Conservation (phyloP, 1,140 invertebrate genomes). For the Vollenhovia emeryi region DNA sequence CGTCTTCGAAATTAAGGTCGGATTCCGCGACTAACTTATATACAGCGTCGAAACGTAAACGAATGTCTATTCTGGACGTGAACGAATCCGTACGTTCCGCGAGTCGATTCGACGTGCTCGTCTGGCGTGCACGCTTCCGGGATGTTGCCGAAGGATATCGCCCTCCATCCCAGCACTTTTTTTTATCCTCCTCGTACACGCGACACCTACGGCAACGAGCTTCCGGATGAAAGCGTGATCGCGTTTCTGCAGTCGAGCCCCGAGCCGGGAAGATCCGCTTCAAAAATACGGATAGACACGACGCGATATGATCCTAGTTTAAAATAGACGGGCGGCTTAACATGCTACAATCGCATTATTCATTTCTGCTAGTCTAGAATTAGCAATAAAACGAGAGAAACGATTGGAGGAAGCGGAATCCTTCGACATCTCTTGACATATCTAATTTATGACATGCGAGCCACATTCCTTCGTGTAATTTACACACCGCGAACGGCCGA, state of each 20-base stretch:
- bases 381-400: not conserved
- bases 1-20: not conserved
- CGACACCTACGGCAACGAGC: conserved; percentile 38
- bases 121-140: conserved; percentile 55
- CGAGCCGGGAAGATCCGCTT: conserved; percentile 41
- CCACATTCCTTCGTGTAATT: not conserved
- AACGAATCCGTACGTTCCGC: conserved; percentile 48
- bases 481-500: not conserved
- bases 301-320: not conserved
- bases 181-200: conserved; percentile 65
- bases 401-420: not conserved
- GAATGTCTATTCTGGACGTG: conserved; percentile 34
- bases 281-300: not conserved
- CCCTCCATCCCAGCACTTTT: conserved; percentile 62
- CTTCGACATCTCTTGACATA: not conserved
- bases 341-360: not conserved
- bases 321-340: conserved; percentile 24
- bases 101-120: conserved; percentile 52
- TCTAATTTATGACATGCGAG: conserved; percentile 16
- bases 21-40: conserved; percentile 5
- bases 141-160: conserved; percentile 60
- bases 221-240: conserved; percentile 55
- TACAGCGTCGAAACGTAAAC: conserved; percentile 18
- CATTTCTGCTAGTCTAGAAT: not conserved
- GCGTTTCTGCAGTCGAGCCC: conserved; percentile 39